A percentile compares a stretch with the other conserved stretches of the same genome.
Evolutionary conservation across 37 sponge, comb jelly and placozoan genomes (phyloP).

Genomic region (Chondrilla cf. caribensis): DNA sequence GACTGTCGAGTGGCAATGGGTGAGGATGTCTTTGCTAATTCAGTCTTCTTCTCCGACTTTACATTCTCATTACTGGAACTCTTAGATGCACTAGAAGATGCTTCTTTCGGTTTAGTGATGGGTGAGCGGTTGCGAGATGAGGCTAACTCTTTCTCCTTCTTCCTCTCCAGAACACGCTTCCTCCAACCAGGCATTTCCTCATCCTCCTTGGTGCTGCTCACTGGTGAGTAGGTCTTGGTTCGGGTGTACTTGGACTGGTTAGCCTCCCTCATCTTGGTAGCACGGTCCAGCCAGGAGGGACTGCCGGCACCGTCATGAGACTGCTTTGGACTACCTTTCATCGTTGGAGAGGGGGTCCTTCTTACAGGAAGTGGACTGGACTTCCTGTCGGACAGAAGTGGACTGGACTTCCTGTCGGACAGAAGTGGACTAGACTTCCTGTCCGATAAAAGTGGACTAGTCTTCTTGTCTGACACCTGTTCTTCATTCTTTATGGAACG

Average conservation of each 20-base stretch:
- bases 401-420: neutral
- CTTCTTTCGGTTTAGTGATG: neutral
- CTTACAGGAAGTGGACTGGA: neutral
- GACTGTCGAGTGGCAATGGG: neutral
- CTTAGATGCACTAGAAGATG: neutral
- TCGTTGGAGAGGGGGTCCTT: constrained; percentile 10
- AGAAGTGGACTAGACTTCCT: neutral
- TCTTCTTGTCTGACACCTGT: neutral
- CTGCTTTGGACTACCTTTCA: neutral
- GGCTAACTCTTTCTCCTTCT: constrained; percentile 36
- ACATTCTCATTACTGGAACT: neutral
- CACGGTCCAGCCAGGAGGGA: constrained; percentile 10
- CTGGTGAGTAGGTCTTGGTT: neutral
- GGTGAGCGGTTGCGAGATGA: neutral
- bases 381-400: neutral
- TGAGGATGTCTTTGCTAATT: neutral
- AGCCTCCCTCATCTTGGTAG: constrained; percentile 4
- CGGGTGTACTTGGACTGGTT: constrained; percentile 18
- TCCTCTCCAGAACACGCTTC: constrained; percentile 37
- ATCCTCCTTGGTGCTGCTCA: neutral
- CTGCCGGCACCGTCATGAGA: neutral
- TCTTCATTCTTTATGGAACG: neutral
- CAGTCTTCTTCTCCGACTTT: neutral
- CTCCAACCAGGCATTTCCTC: constrained; percentile 66
- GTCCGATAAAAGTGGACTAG: neutral